Evolutionary conservation across 2,113 vertebrate genomes (phyloP), one percentile per base, ranked within the genome.

Genomic region (Mustela nigripes): DNA sequence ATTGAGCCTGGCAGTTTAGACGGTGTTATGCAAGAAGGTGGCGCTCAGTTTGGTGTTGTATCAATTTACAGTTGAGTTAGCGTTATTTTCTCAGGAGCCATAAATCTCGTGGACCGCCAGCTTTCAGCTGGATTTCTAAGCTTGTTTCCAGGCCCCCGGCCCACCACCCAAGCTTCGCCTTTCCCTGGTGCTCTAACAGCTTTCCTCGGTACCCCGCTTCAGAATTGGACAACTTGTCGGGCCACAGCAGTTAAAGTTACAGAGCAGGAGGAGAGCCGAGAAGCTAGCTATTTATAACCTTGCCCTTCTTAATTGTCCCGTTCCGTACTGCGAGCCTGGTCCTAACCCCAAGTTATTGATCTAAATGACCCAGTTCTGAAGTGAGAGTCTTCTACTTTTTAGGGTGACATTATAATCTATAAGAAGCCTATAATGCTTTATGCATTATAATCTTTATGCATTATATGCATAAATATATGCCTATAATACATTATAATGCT

Each of bases 271-370:
- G 60, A 26, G 79, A 80, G 33, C 67, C 11, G 28, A 90, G 33
- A 74, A 53, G 42, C 45, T 21, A 65, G 48, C 86, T 94, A 97
- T 97, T 97, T 97, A 97, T 96, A 97, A 78, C 92, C 60, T 62
- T 80, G 79, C 73, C 76, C 89, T 95, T 98, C 95, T 73, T 24
- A 22, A 73, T 58, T 8, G 10, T 84, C 62, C 19, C 0, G 15
- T 42, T 84, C 24, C 7, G 89, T n/a, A 7, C 71, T 33, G 10
- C 1, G 4, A 53, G 36, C 33, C 1, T 7, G 36, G 24, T 28
- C 48, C 58, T 48, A 31, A 50, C 56, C 74, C 78, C 10, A 39
- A 86, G 82, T 33, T 73, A 85, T 63, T 69, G 82, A 94, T 69
- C 65, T 45, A n/a, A 63, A 26, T 33, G 60, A 36, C 18, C 62